Evolutionary conservation across 2,888 invertebrate species (phyloP).

Genomic region (Pimpla rufipes): DNA sequence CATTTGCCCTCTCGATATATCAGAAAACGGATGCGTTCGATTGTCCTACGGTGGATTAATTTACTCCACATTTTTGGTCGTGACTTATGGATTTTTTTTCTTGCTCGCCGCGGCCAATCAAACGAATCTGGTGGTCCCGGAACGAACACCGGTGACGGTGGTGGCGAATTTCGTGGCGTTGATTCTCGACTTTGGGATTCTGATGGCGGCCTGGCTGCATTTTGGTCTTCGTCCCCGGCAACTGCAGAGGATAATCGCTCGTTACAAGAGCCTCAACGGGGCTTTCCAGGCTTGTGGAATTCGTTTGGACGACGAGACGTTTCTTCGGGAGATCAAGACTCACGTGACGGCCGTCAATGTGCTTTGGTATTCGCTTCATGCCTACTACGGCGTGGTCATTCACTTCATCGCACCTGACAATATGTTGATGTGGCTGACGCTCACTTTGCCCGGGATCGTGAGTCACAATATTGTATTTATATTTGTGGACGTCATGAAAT

Average conservation of each 20-base stretch:
- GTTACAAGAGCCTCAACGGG: background rate
- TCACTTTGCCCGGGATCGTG: background rate
- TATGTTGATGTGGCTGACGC: constrained; percentile 1
- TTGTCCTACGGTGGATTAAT: constrained; percentile 40
- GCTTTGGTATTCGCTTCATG: constrained; percentile 9
- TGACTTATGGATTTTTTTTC: constrained; percentile 12
- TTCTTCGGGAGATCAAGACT: background rate
- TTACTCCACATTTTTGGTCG: constrained; percentile 36
- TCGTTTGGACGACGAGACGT: background rate
- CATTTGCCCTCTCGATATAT: constrained; percentile 14
- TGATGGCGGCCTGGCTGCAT: constrained; percentile 9
- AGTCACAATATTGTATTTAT: constrained; percentile 18
- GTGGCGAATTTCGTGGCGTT: constrained; percentile 36
- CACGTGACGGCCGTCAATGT: constrained; percentile 1
- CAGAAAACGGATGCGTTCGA: background rate
- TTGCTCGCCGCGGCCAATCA: background rate
- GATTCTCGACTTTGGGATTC: constrained; percentile 17
- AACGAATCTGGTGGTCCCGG: constrained; percentile 15
- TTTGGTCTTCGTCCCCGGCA: constrained; percentile 14
- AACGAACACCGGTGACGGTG: constrained; percentile 31
- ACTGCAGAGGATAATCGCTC: background rate
- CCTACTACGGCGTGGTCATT: background rate
- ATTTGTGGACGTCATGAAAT: constrained; percentile 26
- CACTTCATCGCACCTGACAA: background rate
- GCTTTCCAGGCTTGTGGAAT: background rate